Evolutionary conservation across 1,140 invertebrate genomes (phyloP), one percentile per base, ranked within the genome.

Genomic region (Cydia amplana): DNA sequence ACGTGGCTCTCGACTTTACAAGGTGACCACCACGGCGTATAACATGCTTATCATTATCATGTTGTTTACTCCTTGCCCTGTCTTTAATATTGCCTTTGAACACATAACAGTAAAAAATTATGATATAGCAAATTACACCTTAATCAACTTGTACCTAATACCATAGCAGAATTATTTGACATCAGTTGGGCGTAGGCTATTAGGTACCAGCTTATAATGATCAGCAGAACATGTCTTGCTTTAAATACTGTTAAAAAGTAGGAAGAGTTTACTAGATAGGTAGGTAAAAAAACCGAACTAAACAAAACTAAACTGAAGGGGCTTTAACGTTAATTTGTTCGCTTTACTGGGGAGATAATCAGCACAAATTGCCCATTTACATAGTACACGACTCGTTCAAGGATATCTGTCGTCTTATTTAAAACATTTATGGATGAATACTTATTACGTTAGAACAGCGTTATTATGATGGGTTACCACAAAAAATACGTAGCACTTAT

Each of bases 331-430:
- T 79, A 83, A 85, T 82, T 82, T 82, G 72, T 76, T 75, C 65
- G 74, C 55, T 67, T 75, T 80, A 74, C 77, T 36, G 32, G 18
- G 28, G 43, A 70, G 28, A 79, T 83, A 82, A 84, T 79, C 80
- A 81, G 77, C 76, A 82, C 77, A 86, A 86, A 88, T 86, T 86
- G 83, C 79, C 72, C 78, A 82, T 87, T 88, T 83, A 84, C 78
- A 76, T 77, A 79, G 74, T 78, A 80, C 84, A 88, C 85, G 87
- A 86, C 78, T 84, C 83, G 72, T 87, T 83, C 86, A 90, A 88
- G 87, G 86, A 85, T 85, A 60, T 60, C 55, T 60, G 55, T 60
- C 18, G 55, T 60, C 73, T 77, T 78, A 78, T 72, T 77, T 77
- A 77, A 75, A 70, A 72, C 51, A 77, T 74, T 65, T 74, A 40